These are phyloP conservation scores for Paramormyrops hopkinsi DNA, from an alignment of 2,797 vertebrate genomes.

Conservation along the genomic window DNA sequence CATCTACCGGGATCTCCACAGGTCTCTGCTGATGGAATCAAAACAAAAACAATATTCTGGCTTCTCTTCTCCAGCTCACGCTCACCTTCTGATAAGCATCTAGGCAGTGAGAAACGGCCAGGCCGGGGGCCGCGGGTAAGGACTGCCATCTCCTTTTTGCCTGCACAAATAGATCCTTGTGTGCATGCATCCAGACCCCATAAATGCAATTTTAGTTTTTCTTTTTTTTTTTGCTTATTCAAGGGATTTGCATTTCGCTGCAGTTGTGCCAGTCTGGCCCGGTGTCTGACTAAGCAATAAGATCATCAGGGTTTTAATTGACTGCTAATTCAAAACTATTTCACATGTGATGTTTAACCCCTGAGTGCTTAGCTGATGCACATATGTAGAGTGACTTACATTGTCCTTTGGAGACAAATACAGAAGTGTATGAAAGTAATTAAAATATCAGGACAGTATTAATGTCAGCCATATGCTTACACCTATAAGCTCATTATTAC, in stretches of 20 bases:
- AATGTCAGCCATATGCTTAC: background rate
- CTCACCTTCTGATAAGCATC: slow-evolving; percentile 23
- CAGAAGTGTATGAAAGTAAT: too few species aligned
- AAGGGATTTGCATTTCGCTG: slow-evolving; percentile 38
- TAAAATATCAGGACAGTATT: background rate
- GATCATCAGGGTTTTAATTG: slow-evolving; percentile 17
- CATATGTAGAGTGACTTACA: background rate
- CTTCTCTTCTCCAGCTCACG: slow-evolving; percentile 18
- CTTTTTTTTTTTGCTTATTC: slow-evolving; percentile 41
- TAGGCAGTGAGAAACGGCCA: slow-evolving; percentile 21
- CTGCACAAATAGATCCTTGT: slow-evolving; percentile 33
- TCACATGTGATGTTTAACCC: slow-evolving; percentile 13
- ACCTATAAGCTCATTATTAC: background rate
- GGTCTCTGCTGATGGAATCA: slow-evolving; percentile 29
- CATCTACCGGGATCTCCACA: slow-evolving; percentile 29
- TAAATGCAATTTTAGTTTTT: slow-evolving; percentile 36
- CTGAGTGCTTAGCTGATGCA: background rate
- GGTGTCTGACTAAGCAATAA: slow-evolving; percentile 27
- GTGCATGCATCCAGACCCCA: slow-evolving; percentile 25
- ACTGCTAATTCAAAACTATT: background rate
- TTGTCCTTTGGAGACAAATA: background rate
- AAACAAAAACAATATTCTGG: slow-evolving; percentile 34
- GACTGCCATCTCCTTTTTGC: background rate
- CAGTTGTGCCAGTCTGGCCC: slow-evolving; percentile 25
- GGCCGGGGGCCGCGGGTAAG: background rate